Evolutionary conservation across 2,113 vertebrate species (phyloP).

Genomic region (Ptyas mucosa): DNA sequence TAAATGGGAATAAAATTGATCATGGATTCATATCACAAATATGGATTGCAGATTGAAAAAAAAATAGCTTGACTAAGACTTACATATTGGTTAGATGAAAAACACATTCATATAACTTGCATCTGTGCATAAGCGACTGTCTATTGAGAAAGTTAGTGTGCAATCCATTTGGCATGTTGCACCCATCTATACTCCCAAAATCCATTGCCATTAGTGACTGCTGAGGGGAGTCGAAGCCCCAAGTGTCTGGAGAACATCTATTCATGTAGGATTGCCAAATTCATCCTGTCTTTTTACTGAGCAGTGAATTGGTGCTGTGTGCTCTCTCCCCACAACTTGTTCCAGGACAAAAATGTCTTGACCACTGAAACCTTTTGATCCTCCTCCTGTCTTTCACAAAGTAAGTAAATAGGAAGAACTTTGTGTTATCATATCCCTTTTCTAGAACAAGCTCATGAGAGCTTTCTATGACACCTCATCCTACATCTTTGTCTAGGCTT

Average conservation of each 20-base stretch:
- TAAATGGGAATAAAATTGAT: background rate
- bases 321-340: background rate
- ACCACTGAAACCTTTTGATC: background rate
- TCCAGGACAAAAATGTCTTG: background rate
- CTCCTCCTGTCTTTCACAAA: background rate
- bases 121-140: background rate
- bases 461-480: background rate
- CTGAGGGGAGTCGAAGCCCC: background rate
- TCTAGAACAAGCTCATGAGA: background rate
- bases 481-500: background rate
- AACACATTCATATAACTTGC: background rate
- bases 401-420: background rate
- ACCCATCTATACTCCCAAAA: background rate
- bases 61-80: background rate
- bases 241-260: background rate
- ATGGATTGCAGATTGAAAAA: background rate
- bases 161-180: no score
- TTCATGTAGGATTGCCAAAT: background rate
- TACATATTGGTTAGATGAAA: background rate
- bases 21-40: background rate
- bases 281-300: background rate
- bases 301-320: background rate
- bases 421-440: background rate
- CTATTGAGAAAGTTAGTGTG: background rate
- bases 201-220: background rate